Conservation (phyloP, 2,888 invertebrate species). For the Lepidocyrtinus sp. region DNA sequence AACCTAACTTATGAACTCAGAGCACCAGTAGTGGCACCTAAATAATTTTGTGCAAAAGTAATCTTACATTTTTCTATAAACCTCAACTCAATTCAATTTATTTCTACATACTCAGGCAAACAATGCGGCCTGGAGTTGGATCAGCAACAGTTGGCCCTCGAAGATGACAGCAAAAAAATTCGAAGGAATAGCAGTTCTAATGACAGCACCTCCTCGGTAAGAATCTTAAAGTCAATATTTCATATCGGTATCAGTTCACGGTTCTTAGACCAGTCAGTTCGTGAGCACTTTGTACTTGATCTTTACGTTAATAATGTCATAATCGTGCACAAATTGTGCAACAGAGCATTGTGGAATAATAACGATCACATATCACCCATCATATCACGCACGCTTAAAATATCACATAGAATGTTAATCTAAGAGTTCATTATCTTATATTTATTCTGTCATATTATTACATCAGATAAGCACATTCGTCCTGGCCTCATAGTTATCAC, state of each 20-base stretch:
- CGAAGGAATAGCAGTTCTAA: slow-evolving; percentile 44
- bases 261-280: neutral
- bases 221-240: neutral
- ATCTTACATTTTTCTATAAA: too few species aligned
- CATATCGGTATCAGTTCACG: neutral
- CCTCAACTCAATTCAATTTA: too few species aligned
- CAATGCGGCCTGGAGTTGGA: slow-evolving; percentile 71
- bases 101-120: too few species aligned
- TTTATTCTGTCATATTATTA: slow-evolving; percentile 5
- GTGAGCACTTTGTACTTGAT: slow-evolving; percentile 3
- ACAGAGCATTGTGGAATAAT: neutral
- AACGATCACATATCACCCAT: neutral
- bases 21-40: too few species aligned
- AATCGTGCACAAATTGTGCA: neutral
- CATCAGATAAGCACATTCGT: neutral
- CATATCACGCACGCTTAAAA: slow-evolving; percentile 5
- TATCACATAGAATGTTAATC: neutral
- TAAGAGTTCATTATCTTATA: neutral
- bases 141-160: slow-evolving; percentile 49
- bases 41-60: too few species aligned
- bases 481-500: neutral
- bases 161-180: slow-evolving; percentile 49
- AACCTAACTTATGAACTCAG: neutral
- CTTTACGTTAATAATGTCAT: slow-evolving; percentile 14
- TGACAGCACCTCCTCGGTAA: slow-evolving; percentile 47